Evolutionary conservation across 2,888 invertebrate species (phyloP), one percentile per base, ranked within the genome.

Genomic region (Lasioglossum calceatum): DNA sequence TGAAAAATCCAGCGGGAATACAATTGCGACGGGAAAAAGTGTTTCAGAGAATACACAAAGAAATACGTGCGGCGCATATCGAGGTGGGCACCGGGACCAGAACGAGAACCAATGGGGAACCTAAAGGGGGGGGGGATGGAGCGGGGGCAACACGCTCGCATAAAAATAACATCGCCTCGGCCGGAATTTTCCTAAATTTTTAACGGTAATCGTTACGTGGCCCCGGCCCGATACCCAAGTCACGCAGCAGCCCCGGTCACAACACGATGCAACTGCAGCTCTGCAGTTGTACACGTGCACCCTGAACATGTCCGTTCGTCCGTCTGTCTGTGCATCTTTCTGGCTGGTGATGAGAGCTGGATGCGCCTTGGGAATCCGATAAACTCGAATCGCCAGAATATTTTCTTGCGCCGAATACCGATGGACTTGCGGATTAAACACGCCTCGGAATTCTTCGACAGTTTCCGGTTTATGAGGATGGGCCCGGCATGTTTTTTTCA

Each of bases 141-240:
- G n/a, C 39, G 39, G 67, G 19, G 70, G 71, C 77, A 50, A 47
- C n/a, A 36, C 36, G 79, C 39, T 64, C 78, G 85, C 90, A 81
- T 88, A 79, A 91, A 90, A 91, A 91, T 90, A 90, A 86, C 89
- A 88, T 88, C 61, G 86, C 67, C 79, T 81, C 27, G 39, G 44
- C 44, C 85, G 88, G 84, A 90, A 91, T 91, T 91, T 91, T 84
- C 83, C 77, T 91, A 91, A 91, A 91, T 91, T 91, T 91, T 91
- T 91, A 85, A 91, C 89, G 88, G 87, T 91, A 91, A 91, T 91
- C 91, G 91, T 85, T 89, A 88, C 85, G 84, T 81, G 85, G 84
- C 54, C 39, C 82, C 83, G 72, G 81, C 77, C 84, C 85, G 80
- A 91, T 90, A 91, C 50, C 87, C 91, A 87, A 89, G 91, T 91